Evolutionary conservation across 2,113 vertebrate species (phyloP).

Genomic region (Eptatretus burgeri): DNA sequence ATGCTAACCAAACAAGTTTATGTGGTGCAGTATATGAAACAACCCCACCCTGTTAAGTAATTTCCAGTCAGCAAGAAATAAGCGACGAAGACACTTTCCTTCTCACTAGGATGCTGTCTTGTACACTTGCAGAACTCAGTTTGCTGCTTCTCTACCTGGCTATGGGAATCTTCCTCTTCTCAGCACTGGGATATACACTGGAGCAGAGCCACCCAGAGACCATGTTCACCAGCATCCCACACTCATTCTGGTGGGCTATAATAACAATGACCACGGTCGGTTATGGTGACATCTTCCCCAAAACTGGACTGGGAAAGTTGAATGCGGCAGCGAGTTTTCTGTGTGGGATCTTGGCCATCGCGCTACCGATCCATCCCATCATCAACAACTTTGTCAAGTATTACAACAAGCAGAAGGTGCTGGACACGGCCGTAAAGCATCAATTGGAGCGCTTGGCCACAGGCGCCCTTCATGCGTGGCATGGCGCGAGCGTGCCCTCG

Average conservation of each 20-base stretch:
- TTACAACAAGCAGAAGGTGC: constrained; percentile 73
- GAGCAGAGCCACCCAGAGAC: constrained; percentile 83
- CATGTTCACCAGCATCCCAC: constrained; percentile 84
- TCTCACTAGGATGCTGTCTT: too few relatives aligned
- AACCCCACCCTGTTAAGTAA: too few relatives aligned
- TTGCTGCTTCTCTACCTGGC: constrained; percentile 85
- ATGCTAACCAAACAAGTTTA: too few relatives aligned
- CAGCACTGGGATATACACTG: constrained; percentile 71
- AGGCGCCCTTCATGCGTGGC: neutral
- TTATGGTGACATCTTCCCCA: constrained; percentile 86
- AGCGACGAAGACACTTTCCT: too few relatives aligned
- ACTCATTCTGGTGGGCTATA: constrained; percentile 97
- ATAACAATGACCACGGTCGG: constrained; percentile 97
- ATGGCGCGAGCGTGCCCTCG: too few relatives aligned
- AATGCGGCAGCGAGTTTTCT: constrained; percentile 86
- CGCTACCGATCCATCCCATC: constrained; percentile 79
- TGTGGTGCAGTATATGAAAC: too few relatives aligned
- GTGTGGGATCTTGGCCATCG: constrained; percentile 77
- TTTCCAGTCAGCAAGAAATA: too few relatives aligned
- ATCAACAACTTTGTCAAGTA: constrained; percentile 91
- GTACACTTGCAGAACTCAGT: constrained; percentile 26
- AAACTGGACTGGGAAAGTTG: constrained; percentile 66
- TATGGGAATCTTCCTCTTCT: constrained; percentile 86
- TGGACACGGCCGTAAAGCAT: constrained; percentile 73
- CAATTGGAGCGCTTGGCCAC: constrained; percentile 51